Base-by-base conservation (phyloP, 2,888 invertebrate species). In the Napeogenes sylphis region DNA sequence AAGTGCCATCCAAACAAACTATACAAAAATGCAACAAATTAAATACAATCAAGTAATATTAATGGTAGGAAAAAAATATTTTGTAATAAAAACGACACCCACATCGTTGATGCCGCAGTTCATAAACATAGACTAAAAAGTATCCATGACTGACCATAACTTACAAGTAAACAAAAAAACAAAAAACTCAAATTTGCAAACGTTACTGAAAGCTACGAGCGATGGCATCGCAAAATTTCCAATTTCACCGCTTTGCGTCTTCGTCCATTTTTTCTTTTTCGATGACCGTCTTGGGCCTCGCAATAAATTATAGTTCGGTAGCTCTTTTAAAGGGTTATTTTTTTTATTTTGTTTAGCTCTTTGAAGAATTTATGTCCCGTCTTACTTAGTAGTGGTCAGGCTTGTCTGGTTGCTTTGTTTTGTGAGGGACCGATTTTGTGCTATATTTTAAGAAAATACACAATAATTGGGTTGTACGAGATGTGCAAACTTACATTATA, bases 241-340 rank as follows among this genome's bases (percentile, higher is more conserved):
- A 89, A 90, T 90, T 90, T 90, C 88, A 87, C 90, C 90, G 83
- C 88, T 88, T 88, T 84, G 88, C 87, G 83, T 82, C 84, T 76
- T 76, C 80, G 76, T 77, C 75, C 75, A 78, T 71, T 74, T 78
- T 78, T 73, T 73, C 71, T 78, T 82, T 82, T 83, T 80, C 84
- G 80, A 83, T 82, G 83, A 81, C 81, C 84, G 83, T 82, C 84
- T 82, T 73, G 68, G 76, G 71, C 70, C 79, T 78, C 82, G 79
- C 83, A 88, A 90, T 90, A 90, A 89, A 90, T 90, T 90, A 90
- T 90, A 90, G 89, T 90, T 90, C 90, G 90, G 90, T 89, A 90
- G 90, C 90, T 83, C 88, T 85, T 79, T 82, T 87, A 88, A 90
- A 88, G 87, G 87, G 82, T 79, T 83, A 51, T 85, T 75, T 79